These are phyloP conservation scores for Epinotia nisella DNA, from an alignment of 2,888 invertebrate species.

Conservation along the genomic window DNA sequence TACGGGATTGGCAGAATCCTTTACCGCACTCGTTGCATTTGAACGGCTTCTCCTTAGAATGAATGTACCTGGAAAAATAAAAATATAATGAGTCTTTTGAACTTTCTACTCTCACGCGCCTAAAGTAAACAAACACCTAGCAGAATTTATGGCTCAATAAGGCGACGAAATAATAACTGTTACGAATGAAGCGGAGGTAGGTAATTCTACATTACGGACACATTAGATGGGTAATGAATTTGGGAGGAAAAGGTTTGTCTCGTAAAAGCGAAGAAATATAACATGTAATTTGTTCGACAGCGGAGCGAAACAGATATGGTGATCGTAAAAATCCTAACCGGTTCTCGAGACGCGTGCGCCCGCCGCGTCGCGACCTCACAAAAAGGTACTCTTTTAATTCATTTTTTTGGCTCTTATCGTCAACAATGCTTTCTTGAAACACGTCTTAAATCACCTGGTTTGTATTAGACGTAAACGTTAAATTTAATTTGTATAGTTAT, in stretches of 20 bases:
- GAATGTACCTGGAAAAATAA: conserved; percentile 92
- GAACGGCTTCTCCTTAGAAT: conserved; percentile 99
- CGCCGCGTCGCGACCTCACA: conserved; percentile 80
- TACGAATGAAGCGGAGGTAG: conserved; percentile 68
- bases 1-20: conserved; percentile 98
- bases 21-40: conserved; percentile 98
- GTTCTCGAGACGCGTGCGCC: conserved; percentile 80
- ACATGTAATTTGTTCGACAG: conserved; percentile 83
- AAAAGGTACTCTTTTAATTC: conserved; percentile 80
- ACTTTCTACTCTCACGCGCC: conserved; percentile 56
- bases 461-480: conserved; percentile 70
- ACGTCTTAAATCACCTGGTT: conserved; percentile 76
- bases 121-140: conserved; percentile 63
- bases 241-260: conserved; percentile 71
- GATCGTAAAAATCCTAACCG: conserved; percentile 83
- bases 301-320: conserved; percentile 82
- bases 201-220: conserved; percentile 67
- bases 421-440: conserved; percentile 75
- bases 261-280: conserved; percentile 84
- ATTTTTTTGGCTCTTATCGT: conserved; percentile 76
- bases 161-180: conserved; percentile 60
- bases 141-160: conserved; percentile 62
- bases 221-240: conserved; percentile 75
- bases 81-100: conserved; percentile 49
- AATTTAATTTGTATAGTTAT: conserved; percentile 67